A percentile compares a stretch with the other conserved stretches of the same genome.
Evolutionary conservation across 2,113 vertebrate species (phyloP).

Genomic region (Pithys albifrons): DNA sequence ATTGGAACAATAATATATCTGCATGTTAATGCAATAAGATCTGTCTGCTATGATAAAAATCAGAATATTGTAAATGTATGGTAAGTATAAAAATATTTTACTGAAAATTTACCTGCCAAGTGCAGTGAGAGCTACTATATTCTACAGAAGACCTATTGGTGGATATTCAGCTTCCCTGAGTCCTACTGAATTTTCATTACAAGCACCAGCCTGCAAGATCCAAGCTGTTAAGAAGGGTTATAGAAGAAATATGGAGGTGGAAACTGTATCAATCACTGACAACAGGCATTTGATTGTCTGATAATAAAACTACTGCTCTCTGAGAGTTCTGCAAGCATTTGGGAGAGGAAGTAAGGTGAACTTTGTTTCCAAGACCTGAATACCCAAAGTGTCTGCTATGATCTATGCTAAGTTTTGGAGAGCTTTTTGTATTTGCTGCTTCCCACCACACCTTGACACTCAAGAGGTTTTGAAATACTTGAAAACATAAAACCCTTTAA

Average conservation of each 20-base stretch:
- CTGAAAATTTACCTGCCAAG: background rate
- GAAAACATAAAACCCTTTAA: conserved; percentile 34
- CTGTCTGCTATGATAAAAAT: background rate
- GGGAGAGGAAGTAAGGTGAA: conserved; percentile 6
- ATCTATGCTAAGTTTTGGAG: background rate
- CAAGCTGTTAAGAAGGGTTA: conserved; percentile 28
- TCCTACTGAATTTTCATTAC: conserved; percentile 20
- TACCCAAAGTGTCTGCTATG: background rate
- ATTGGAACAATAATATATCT: background rate
- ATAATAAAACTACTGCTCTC: conserved; percentile 37
- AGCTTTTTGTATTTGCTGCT: background rate
- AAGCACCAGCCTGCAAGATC: background rate
- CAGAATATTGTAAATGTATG: background rate
- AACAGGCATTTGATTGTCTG: conserved; percentile 20
- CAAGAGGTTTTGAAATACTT: conserved; percentile 37
- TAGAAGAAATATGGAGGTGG: conserved; percentile 27
- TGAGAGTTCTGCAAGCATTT: conserved; percentile 46
- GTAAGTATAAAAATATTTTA: background rate
- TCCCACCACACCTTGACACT: background rate
- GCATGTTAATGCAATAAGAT: background rate
- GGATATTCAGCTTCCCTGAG: conserved; percentile 4
- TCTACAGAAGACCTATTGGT: background rate
- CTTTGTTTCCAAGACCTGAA: conserved; percentile 44
- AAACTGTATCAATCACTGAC: conserved; percentile 51
- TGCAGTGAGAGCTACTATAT: background rate